Conservation (phyloP, 2,888 invertebrate species). For the Tromatobia lineatoria region DNA sequence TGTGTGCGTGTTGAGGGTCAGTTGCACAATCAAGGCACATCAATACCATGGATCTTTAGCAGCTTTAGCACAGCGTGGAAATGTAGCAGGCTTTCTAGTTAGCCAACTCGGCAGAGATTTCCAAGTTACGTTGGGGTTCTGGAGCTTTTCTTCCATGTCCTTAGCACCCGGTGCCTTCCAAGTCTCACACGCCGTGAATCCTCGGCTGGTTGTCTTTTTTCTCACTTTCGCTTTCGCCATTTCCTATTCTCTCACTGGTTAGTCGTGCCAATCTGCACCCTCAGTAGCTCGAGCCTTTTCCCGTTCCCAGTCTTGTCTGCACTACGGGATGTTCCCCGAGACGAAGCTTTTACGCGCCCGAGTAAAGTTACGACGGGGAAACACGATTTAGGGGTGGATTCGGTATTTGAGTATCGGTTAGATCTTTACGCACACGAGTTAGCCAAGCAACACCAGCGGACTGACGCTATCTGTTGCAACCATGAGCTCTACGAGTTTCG, state of each 20-base stretch:
- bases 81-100: constrained; percentile 50
- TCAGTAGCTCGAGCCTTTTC: constrained; percentile 48
- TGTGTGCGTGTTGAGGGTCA: constrained; percentile 24
- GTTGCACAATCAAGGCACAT: constrained; percentile 32
- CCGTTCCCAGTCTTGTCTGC: background rate
- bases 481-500: background rate
- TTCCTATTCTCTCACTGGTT: constrained; percentile 42
- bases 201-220: constrained; percentile 51
- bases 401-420: constrained; percentile 64
- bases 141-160: constrained; percentile 79
- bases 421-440: constrained; percentile 42
- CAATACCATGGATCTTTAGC: constrained; percentile 40
- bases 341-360: constrained; percentile 60
- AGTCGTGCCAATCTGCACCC: constrained; percentile 61
- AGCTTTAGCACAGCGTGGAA: constrained; percentile 40
- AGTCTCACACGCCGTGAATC: constrained; percentile 50
- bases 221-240: constrained; percentile 7
- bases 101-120: constrained; percentile 56
- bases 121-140: constrained; percentile 48
- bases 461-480: background rate
- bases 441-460: background rate
- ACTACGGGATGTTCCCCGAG: constrained; percentile 45
- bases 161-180: constrained; percentile 69
- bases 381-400: constrained; percentile 71
- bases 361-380: constrained; percentile 55